Percentiles rank a stretch among this genome's conserved stretches.
phyloP scores from a whole-genome alignment of 2,797 vertebrate genomes.

The Rachycentron canadum region DNA sequence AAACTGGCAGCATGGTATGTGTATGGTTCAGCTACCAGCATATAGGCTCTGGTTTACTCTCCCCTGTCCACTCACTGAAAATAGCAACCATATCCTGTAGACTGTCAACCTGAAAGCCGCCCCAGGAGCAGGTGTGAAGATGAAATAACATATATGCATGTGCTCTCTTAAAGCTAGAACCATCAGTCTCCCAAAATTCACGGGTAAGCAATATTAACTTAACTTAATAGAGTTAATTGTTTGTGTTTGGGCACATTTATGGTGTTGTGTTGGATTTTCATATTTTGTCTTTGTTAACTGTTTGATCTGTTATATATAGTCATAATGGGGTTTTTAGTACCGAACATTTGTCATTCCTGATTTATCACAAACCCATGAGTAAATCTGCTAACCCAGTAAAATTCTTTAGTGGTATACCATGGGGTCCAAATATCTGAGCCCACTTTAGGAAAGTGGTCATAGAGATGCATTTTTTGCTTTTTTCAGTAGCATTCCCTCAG shows the following conservation, averaged over 20 bases:
- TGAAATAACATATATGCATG: conserved; percentile 71
- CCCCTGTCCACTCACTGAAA: conserved; percentile 58
- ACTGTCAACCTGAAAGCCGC: conserved; percentile 59
- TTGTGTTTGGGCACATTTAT: conserved; percentile 11
- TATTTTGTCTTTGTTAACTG: background rate
- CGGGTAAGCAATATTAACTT: background rate
- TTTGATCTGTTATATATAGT: background rate
- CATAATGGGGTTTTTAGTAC: conserved; percentile 4
- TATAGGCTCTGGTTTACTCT: conserved; percentile 42
- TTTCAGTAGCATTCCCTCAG: conserved; percentile 33
- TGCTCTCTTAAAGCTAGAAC: conserved; percentile 27
- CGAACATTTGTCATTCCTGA: background rate
- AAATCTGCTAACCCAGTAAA: conserved; percentile 6
- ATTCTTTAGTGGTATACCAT: background rate
- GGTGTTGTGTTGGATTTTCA: background rate
- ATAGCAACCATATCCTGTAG: conserved; percentile 62
- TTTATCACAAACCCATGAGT: conserved; percentile 1
- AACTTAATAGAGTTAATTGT: background rate
- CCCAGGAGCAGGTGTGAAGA: conserved; percentile 75
- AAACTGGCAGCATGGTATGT: conserved; percentile 15
- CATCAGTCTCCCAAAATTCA: conserved; percentile 14
- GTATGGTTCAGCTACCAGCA: conserved; percentile 19
- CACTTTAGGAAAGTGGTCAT: background rate
- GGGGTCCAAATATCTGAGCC: too few relatives aligned
- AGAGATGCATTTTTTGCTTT: conserved; percentile 19